phyloP scores from a whole-genome alignment of 2,888 invertebrate genomes.

The Ctena decussata region DNA sequence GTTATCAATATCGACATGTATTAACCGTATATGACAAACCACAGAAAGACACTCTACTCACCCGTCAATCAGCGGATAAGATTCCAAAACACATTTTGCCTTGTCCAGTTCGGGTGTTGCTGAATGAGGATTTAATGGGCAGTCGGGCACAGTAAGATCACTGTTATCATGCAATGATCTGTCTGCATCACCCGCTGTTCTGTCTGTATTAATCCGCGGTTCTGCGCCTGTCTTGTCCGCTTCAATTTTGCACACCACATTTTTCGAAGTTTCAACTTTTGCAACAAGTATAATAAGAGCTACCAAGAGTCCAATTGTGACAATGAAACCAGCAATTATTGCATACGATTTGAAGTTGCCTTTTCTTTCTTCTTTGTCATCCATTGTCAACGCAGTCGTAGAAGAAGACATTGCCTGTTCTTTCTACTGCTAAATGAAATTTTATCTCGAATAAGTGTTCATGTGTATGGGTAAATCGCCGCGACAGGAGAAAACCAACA shows the following conservation, averaged over 20 bases:
- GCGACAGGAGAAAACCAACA: too few relatives aligned
- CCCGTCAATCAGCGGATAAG: constrained; percentile 49
- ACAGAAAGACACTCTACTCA: too few relatives aligned
- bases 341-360: background rate
- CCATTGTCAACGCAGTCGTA: background rate
- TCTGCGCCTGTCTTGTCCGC: background rate
- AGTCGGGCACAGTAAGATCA: background rate
- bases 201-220: background rate
- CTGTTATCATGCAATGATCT: too few relatives aligned
- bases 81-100: constrained; percentile 35
- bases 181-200: background rate
- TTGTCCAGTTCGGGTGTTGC: constrained; percentile 18
- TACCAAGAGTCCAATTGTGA: background rate
- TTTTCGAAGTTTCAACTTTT: background rate
- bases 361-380: background rate
- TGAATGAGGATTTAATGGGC: background rate
- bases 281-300: background rate
- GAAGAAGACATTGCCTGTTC: background rate
- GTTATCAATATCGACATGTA: too few relatives aligned
- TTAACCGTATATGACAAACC: too few relatives aligned
- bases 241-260: background rate
- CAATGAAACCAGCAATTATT: background rate
- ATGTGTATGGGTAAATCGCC: too few relatives aligned
- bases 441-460: too few relatives aligned
- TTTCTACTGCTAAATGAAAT: too few relatives aligned